A percentile compares a stretch with the other conserved stretches of the same genome.
phyloP scores from a whole-genome alignment of 2,113 vertebrate genomes.

The Sigmodon hispidus region DNA sequence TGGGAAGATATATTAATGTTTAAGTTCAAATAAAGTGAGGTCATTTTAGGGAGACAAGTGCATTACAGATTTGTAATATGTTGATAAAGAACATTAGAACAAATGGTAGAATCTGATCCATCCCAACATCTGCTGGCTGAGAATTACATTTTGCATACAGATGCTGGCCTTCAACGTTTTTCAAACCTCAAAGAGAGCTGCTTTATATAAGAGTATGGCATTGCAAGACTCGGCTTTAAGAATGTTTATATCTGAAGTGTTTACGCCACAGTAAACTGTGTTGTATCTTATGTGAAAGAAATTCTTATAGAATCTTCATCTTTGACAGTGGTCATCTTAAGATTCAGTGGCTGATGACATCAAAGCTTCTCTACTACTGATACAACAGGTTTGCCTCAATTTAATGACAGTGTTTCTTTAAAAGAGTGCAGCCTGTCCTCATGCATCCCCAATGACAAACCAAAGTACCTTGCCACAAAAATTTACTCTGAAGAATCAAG shows the following conservation, averaged over 20 bases:
- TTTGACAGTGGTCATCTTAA: background rate
- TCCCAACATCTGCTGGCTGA: background rate
- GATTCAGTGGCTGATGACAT: background rate
- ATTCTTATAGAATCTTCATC: background rate
- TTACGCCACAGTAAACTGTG: background rate
- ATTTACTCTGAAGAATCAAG: background rate
- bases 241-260: background rate
- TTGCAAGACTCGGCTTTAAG: background rate
- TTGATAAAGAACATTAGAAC: background rate
- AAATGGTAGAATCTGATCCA: background rate
- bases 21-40: background rate
- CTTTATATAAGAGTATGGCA: background rate
- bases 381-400: background rate
- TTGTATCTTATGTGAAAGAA: background rate
- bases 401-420: background rate
- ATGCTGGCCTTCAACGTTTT: background rate
- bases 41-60: background rate
- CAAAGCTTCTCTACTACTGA: background rate
- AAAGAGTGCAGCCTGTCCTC: background rate
- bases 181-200: background rate
- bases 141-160: background rate
- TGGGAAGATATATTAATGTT: background rate
- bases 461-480: background rate
- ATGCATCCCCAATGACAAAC: background rate
- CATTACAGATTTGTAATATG: background rate